Evolutionary conservation across 1,140 invertebrate genomes (phyloP), one percentile per base, ranked within the genome.

Genomic region (Eupristina koningsbergeri): DNA sequence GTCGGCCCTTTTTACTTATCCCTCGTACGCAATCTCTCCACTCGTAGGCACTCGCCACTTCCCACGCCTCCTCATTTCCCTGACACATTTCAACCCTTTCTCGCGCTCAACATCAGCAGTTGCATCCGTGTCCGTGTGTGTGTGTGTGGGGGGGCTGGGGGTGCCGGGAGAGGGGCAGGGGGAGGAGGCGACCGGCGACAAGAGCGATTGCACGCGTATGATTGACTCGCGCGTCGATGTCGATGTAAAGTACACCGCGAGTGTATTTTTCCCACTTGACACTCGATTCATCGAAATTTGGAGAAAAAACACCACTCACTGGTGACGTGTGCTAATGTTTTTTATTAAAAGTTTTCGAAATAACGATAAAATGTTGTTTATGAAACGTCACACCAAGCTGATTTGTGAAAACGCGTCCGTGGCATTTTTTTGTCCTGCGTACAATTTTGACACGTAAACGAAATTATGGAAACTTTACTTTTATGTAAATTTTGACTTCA

Each of bases 311-410:
- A 63, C 9, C 53, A 73, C 9, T 29, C 50, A 9, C 26, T 5
- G n/a, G n/a, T 74, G 34, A 36, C 64, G 47, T 15, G 61, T 47
- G 41, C 67, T 82, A 64, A 82, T 82, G 67, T 67, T 83, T 77
- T 69, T 77, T 67, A 83, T 77, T 71, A 77, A 77, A 77, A 83
- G 61, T 73, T 58, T 78, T 58, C n/a, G 34, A 71, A 41, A 53
- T 47, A 47, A 76, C 47, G 71, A 83, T 79, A 77, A 79, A 84
- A 79, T 78, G 63, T n/a, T n/a, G n/a, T 83, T 83, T 71, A 36
- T 75, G 26, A 45, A 75, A 74, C 15, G 41, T 71, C 31, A 45
- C 50, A n/a, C 50, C 36, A 50, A 31, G 45, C n/a, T 82, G 71
- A 83, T 71, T 83, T 69, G 47, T 69, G 45, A 78, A 77, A 82